Percentiles rank a stretch among this genome's conserved stretches.
phyloP scores from a whole-genome alignment of 2,113 vertebrate species.

The Mola mola region DNA sequence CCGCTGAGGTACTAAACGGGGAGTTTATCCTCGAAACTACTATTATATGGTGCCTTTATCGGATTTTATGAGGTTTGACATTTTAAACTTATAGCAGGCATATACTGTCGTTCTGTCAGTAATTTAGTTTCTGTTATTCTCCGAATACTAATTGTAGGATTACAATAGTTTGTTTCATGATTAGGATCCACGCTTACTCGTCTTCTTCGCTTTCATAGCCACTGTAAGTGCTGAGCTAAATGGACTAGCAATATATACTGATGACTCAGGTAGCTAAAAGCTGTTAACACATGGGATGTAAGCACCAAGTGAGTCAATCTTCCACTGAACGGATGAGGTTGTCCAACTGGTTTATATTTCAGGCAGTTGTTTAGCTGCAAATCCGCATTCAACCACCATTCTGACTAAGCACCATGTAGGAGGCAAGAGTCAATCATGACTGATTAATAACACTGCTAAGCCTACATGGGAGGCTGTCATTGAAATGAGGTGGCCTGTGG shows the following conservation, averaged over 20 bases:
- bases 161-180: slow-evolving; percentile 6
- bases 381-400: slow-evolving; percentile 30
- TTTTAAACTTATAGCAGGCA: not conserved
- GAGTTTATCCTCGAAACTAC: not conserved
- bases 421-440: slow-evolving; percentile 56
- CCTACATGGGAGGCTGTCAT: slow-evolving; percentile 37
- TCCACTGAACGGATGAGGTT: not conserved
- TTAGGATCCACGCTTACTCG: slow-evolving; percentile 4
- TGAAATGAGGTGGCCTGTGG: slow-evolving; percentile 38
- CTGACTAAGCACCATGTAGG: slow-evolving; percentile 51
- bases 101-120: not conserved
- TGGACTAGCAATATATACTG: slow-evolving; percentile 46
- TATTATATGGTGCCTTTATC: not conserved
- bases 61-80: slow-evolving; percentile 9
- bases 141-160: slow-evolving; percentile 3
- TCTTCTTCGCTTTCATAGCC: slow-evolving; percentile 32
- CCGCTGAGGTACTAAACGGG: not conserved
- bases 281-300: slow-evolving; percentile 54
- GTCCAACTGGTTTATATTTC: slow-evolving; percentile 19
- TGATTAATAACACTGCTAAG: slow-evolving; percentile 60
- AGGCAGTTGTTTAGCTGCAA: slow-evolving; percentile 18
- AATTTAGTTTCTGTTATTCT: not conserved
- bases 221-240: slow-evolving; percentile 44
- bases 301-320: slow-evolving; percentile 17
- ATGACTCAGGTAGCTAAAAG: slow-evolving; percentile 57